Evolutionary conservation across 2,888 invertebrate species (phyloP), one percentile per base, ranked within the genome.

Genomic region (Parapristionchus giblindavisi): DNA sequence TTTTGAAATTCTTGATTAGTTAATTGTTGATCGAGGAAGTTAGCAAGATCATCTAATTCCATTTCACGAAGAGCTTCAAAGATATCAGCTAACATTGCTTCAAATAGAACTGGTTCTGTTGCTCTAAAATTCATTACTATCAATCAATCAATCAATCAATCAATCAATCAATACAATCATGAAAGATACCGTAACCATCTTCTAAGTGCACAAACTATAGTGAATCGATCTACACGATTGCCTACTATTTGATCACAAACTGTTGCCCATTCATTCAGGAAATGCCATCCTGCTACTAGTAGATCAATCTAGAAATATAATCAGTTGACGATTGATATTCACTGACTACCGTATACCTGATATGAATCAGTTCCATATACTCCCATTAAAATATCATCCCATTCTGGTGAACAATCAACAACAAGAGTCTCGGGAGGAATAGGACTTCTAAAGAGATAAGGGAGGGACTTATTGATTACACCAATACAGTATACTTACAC

Each of bases 151-250:
- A 8, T 72, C 54, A 24, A n/a, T 36, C 21, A 3, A 36, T 17
- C 6, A 8, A 24, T 34, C 40, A 61, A 61, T 34, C n/a, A n/a
- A n/a, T n/a, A n/a, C n/a, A n/a, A n/a, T n/a, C n/a, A n/a, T n/a
- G n/a, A n/a, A n/a, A n/a, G n/a, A n/a, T 51, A 75, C 77, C 77
- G 43, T 24, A 77, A n/a, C 75, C 74, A 40, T 76, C 79, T 21
- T 6, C 71, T 27, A 40, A 61, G 32, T 36, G 66, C 71, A 43
- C 77, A 77, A 17, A 79, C 32, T 38, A 77, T 76, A 24, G 36
- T 61, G 58, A 76, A 80, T 8, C 65, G 32, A 58, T 80, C 80
- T 17, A 77, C 60, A n/a, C 79, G 76, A 51, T 79, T 79, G 0
- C n/a, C 32, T 24, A 76, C 51, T 21, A 51, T 14, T 36, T 76